Conservation (phyloP, 2,888 invertebrate species). For the Gymnocheta viridis region DNA sequence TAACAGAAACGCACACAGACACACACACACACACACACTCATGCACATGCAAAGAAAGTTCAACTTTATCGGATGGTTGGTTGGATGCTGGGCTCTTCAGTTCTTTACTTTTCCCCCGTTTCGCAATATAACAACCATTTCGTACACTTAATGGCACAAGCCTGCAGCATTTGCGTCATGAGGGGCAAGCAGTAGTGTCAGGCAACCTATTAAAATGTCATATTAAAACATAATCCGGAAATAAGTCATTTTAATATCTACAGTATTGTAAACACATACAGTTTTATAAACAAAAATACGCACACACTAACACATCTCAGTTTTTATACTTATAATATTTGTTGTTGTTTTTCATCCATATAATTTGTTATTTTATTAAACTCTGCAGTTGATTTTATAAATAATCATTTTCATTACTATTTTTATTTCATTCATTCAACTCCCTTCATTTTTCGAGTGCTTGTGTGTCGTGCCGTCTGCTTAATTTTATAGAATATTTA, state of each 20-base stretch:
- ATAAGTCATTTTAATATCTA: slow-evolving; percentile 67
- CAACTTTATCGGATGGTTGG: slow-evolving; percentile 36
- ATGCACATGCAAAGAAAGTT: background rate
- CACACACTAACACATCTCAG: background rate
- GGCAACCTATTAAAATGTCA: slow-evolving; percentile 63
- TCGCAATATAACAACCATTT: slow-evolving; percentile 23
- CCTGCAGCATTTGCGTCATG: slow-evolving; percentile 23
- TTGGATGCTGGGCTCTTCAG: slow-evolving; percentile 19
- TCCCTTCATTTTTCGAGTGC: slow-evolving; percentile 13
- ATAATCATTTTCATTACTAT: slow-evolving; percentile 25
- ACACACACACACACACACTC: background rate
- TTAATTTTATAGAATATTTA: slow-evolving; percentile 33
- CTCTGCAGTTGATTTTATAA: slow-evolving; percentile 53
- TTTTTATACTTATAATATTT: background rate
- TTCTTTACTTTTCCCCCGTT: background rate
- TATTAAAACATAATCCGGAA: slow-evolving; percentile 70
- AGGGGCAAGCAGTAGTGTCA: slow-evolving; percentile 33
- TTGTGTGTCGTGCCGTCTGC: slow-evolving; percentile 1
- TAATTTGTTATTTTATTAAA: slow-evolving; percentile 28
- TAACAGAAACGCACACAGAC: background rate
- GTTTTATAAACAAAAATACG: background rate
- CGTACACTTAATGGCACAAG: slow-evolving; percentile 11
- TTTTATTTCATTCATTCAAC: background rate
- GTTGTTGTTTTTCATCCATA: slow-evolving; percentile 18
- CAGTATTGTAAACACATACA: slow-evolving; percentile 38